Evolutionary conservation across 1,140 invertebrate genomes (phyloP).

Genomic region (Hylaeus volcanicus): DNA sequence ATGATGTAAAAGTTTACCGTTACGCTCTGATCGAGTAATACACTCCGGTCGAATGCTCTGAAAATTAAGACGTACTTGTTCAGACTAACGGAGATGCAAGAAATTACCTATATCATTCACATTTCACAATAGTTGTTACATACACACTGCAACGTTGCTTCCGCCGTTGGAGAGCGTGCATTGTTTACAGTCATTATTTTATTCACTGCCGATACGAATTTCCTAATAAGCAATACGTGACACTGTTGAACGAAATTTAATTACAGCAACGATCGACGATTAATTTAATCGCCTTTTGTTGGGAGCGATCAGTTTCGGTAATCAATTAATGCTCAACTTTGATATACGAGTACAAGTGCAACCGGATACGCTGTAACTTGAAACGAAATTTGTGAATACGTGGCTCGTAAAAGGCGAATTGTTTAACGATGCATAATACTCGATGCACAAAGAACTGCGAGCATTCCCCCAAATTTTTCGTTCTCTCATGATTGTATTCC

Average conservation of each 20-base stretch:
- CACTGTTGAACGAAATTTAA: too few species aligned
- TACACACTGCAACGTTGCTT: background rate
- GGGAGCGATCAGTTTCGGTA: too few species aligned
- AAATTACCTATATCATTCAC: too few species aligned
- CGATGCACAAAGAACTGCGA: background rate
- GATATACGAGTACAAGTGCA: background rate
- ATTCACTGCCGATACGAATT: slow-evolving; percentile 5
- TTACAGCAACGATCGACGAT: too few species aligned
- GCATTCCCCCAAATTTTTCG: background rate
- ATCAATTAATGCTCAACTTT: too few species aligned
- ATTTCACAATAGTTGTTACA: background rate
- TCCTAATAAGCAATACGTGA: background rate
- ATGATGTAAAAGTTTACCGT: too few species aligned
- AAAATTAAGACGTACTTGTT: too few species aligned
- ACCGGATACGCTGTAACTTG: background rate
- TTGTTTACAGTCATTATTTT: background rate
- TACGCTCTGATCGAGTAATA: too few species aligned
- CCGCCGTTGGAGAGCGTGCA: background rate
- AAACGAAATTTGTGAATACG: background rate
- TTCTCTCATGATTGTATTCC: background rate
- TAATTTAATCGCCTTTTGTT: too few species aligned
- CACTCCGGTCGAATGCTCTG: too few species aligned
- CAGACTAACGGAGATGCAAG: too few species aligned
- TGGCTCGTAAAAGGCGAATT: background rate
- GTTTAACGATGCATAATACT: background rate